Conservation (phyloP, 2,113 vertebrate genomes). For the Cebus imitator region DNA sequence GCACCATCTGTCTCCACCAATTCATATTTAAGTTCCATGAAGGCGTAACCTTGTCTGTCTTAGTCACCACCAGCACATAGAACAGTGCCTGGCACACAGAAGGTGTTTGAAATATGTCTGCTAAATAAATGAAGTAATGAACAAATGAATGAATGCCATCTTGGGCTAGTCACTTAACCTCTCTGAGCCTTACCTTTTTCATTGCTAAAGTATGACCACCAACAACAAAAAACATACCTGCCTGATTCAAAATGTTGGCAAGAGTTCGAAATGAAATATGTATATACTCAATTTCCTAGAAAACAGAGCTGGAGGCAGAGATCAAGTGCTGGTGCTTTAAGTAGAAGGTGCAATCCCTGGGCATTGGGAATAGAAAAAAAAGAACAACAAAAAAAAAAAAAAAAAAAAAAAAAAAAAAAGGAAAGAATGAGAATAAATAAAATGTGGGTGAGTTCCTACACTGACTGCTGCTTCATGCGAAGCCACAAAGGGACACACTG, state of each 20-base stretch:
- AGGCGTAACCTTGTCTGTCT: background rate
- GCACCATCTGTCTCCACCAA: background rate
- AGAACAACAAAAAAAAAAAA: no score
- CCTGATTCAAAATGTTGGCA: background rate
- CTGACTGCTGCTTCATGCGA: background rate
- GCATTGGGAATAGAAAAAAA: background rate
- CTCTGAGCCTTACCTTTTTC: background rate
- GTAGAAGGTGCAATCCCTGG: background rate
- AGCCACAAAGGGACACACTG: background rate
- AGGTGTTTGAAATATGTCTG: background rate
- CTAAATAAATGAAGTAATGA: background rate
- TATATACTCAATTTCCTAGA: background rate
- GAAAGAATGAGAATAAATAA: background rate
- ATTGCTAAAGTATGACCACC: background rate
- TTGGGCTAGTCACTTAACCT: background rate
- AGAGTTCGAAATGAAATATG: background rate
- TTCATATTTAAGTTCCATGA: background rate
- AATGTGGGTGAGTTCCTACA: background rate
- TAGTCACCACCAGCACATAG: background rate
- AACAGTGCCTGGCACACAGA: background rate
- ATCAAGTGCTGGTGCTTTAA: background rate
- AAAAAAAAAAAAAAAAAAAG: background rate
- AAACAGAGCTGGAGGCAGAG: slow-evolving; percentile 11
- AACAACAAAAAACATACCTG: background rate
- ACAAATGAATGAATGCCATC: background rate